Conservation (phyloP, 2,113 vertebrate species). For the Chlamydotis undulata region DNA sequence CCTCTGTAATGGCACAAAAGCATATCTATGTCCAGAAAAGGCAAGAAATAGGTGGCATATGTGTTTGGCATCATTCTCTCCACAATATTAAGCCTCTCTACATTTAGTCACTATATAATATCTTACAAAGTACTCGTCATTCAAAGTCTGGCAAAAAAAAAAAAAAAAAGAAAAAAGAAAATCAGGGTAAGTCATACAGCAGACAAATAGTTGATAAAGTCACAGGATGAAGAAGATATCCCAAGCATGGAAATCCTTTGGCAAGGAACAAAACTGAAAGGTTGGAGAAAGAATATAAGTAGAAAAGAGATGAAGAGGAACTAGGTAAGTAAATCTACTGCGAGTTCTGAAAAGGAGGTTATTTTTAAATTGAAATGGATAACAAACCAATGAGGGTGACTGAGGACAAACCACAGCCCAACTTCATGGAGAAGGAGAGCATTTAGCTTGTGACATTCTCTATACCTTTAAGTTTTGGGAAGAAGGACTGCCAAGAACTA, state of each 20-base stretch:
- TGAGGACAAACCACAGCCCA: not conserved
- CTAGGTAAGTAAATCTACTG: not conserved
- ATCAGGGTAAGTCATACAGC: slow-evolving; percentile 6
- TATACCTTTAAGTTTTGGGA: not conserved
- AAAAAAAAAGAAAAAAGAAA: not conserved
- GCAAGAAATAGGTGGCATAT: slow-evolving; percentile 13
- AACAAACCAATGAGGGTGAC: not conserved
- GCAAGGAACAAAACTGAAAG: not conserved
- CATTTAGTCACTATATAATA: not conserved
- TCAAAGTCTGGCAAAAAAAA: not conserved
- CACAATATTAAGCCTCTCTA: not conserved
- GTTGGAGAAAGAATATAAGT: not conserved
- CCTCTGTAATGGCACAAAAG: not conserved
- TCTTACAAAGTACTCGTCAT: slow-evolving; percentile 31
- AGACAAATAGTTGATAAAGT: slow-evolving; percentile 49
- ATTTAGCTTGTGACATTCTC: not conserved
- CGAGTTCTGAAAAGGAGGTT: not conserved
- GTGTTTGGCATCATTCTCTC: not conserved
- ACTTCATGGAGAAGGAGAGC: not conserved
- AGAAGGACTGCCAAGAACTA: not conserved
- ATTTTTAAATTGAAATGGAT: not conserved
- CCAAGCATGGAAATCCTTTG: slow-evolving; percentile 21
- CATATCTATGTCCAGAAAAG: not conserved
- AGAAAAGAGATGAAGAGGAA: not conserved
- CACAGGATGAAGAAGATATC: not conserved